Evolutionary conservation across 2,888 invertebrate species (phyloP), one percentile per base, ranked within the genome.

Genomic region (Hydrotaea diabolus): DNA sequence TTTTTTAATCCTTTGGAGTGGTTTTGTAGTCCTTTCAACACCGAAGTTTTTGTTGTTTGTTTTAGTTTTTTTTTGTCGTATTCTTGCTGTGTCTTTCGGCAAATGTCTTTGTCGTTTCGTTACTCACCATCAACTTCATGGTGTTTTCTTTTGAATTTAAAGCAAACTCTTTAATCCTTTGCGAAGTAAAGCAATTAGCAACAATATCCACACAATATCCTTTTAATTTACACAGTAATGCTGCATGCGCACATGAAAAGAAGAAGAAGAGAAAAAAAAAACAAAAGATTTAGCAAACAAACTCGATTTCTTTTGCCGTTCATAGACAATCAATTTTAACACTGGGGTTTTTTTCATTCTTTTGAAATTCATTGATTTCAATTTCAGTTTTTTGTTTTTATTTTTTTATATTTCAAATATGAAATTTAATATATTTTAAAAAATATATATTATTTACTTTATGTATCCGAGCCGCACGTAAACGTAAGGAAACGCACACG

Each of bases 201-300:
- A 31, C 62, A 26, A 62, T 74, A 62, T 82, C 80, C 80, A 85
- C 83, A 15, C 15, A 75, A 75, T 75, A 80, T 83, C 83, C 82
- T 85, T 82, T 80, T 82, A 80, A 55, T 49, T 72, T 39, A 69
- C 82, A 80, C 82, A 83, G 69, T 69, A 69, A 69, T 69, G 82
- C 79, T 86, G 74, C 39, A 55, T 19, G 39, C 23, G 39, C 83
- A 81, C 79, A 84, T 82, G 85, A 83, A 86, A 81, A 71, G 82
- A 36, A 83, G 71, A 86, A 43, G 73, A 55, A 59, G 77, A 79
- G 59, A 39, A 87, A 87, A 88, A 79, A 66, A 39, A 87, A 87
- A 88, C 85, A 81, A 88, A 88, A 88, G 88, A 90, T 82, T 89
- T 88, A 87, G 83, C 80, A 77, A 87, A 86, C 86, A 74, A 88